Base-by-base conservation (phyloP, 2,113 vertebrate species). In the Leptobrachium leishanense region DNA sequence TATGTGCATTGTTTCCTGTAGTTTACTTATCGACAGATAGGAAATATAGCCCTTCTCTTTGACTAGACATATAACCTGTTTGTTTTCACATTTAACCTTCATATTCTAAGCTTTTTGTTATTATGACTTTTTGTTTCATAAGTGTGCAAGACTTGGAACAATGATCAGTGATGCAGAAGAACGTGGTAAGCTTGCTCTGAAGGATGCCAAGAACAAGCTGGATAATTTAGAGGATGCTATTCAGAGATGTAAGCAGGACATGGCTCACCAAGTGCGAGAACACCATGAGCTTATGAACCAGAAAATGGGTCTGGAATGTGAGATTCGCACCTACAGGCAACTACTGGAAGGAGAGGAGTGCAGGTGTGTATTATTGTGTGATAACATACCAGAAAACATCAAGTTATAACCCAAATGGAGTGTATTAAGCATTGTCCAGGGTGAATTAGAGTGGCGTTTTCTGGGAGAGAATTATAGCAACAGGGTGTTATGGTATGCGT, bases 291-390 rank as follows among this genome's bases (percentile, higher is more conserved):
- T 99, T 81, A 96, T 98, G 96, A 99, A 96, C 46, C 88, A 92
- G 87, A 99, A 99, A 84, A 89, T 99, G 84, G 96, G 95, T 64
- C 88, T 99, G 83, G 98, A 99, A 71, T 93, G 98, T 40, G 98
- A 99, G 90, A 99, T 99, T 9, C 95, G 97, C 90, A 99, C 98
- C 71, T 99, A 99, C 90, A 93, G 95, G 82, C 98, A 97, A 82
- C 93, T 99, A 41, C 87, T 99, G 89, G 98, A 99, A 85, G 96
- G 98, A 75, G 98, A 99, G 84, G 98, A 99, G 83, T 90, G 86
- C 92, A 92, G 95, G 95, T 95, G 53, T 5, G 69, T 40, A 72
- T 54, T 6, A 31, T 39, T 95, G 53, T 5, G 69, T 40, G 66
- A 41, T 6, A 31, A 44, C 13, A 40, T 43, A 12, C 2, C 6